Conservation (phyloP, 1,140 invertebrate species). For the Piezodorus guildinii region DNA sequence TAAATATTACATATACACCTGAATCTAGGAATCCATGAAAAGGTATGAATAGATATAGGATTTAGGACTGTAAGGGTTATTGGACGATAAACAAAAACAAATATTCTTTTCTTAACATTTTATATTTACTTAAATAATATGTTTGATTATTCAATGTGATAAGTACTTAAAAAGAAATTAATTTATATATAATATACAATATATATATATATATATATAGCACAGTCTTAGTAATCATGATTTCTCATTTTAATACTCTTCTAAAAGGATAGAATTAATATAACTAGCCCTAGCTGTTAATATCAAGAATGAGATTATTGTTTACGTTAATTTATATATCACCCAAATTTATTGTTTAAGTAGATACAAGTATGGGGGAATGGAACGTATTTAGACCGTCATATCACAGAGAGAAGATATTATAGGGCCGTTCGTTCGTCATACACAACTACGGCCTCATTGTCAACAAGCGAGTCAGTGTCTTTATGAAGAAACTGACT, state of each 20-base stretch:
- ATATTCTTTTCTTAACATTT: too few relatives aligned
- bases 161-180: not conserved
- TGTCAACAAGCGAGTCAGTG: slow-evolving; percentile 45
- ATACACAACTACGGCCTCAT: slow-evolving; percentile 59
- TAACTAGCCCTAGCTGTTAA: slow-evolving; percentile 7
- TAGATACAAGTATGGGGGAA: not conserved
- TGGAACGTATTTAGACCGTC: slow-evolving; percentile 7
- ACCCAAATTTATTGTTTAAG: slow-evolving; percentile 15
- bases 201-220: slow-evolving; percentile 9
- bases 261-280: not conserved
- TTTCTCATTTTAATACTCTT: slow-evolving; percentile 11
- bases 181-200: slow-evolving; percentile 3
- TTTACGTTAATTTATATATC: slow-evolving; percentile 13
- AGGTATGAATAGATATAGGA: too few relatives aligned
- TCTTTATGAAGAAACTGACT: slow-evolving; percentile 49
- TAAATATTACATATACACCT: too few relatives aligned
- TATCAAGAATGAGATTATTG: slow-evolving; percentile 13
- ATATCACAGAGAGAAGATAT: slow-evolving; percentile 13
- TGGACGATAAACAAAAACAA: too few relatives aligned
- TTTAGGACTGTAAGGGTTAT: too few relatives aligned
- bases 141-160: slow-evolving; percentile 12
- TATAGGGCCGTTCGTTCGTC: slow-evolving; percentile 57
- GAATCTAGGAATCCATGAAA: too few relatives aligned
- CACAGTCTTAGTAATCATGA: slow-evolving; percentile 10
- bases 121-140: slow-evolving; percentile 8